Base-by-base conservation (phyloP, 2,113 vertebrate species). In the Zonotrichia leucophrys region DNA sequence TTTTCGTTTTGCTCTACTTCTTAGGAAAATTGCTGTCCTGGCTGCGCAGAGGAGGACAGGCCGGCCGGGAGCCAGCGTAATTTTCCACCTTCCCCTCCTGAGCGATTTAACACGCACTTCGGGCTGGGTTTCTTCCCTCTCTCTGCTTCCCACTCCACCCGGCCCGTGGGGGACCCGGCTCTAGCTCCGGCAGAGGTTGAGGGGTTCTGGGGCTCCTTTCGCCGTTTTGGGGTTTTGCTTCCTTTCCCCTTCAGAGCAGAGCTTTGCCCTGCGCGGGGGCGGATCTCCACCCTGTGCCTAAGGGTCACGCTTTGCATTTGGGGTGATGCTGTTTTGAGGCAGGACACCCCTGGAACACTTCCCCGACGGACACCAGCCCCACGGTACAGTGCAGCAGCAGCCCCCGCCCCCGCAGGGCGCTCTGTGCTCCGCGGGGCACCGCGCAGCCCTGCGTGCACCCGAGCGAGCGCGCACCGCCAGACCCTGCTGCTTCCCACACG, bases 21-120 rank as follows among this genome's bases (percentile, higher is more conserved):
- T 81, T 83, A 92, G 90, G 88, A 94, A 96, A 95, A 92, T 90
- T 53, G 89, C 70, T 87, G 81, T 85, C 90, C 75, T 89, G 90
- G 92, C 88, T 84, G 76, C 44, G 7, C 66, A 56, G 72, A 72
- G 67, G 55, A 84, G 93, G 58, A 84, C 79, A 44, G 83, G 92
- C 83, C 82, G 93, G 93, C 90, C 41, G 35, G 33, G 63, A 92
- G 83, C 90, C 93, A 92, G 88, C 30, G 80, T 88, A 83, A 89
- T 94, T 96, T 93, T 94, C 97, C 97, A 94, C 94, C 92, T 89
- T 92, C 90, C 14, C 53, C 83, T 90, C 49, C 96, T 94, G 96
- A 95, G 92, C 92, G 95, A 94, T 96, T 95, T 94, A 94, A 73
- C 90, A 88, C 10, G 80, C 84, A 60, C 59, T 52, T 68, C 5